A percentile compares a stretch with the other conserved stretches of the same genome.
These are phyloP conservation scores for Tinea pellionella DNA, from an alignment of 2,888 invertebrate species.

Conservation along the genomic window DNA sequence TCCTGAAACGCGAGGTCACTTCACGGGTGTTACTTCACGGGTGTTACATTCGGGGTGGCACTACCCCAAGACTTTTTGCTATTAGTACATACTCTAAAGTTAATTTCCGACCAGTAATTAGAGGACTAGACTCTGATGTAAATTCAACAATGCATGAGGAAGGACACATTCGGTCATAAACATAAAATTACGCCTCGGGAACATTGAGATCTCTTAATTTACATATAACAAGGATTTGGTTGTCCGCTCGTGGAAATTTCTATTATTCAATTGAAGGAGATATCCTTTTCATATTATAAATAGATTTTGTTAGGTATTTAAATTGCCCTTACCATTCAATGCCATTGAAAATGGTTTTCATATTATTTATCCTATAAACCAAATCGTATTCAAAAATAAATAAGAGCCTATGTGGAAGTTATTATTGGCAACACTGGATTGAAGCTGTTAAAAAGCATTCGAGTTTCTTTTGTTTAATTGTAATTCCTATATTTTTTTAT, in stretches of 20 bases:
- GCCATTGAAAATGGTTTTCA: neutral
- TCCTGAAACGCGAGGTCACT: no score
- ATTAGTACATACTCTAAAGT: no score
- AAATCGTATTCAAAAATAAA: neutral
- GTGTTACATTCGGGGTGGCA: neutral
- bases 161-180: neutral
- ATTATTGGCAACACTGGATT: neutral
- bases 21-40: no score
- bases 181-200: neutral
- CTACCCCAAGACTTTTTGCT: no score
- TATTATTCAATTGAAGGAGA: neutral
- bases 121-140: neutral
- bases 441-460: neutral
- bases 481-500: neutral
- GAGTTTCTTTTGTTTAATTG: neutral
- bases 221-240: slow-evolving; percentile 5
- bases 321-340: neutral
- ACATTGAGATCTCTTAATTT: neutral
- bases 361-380: no score
- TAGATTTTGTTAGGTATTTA: neutral
- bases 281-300: neutral
- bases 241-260: neutral
- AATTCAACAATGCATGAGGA: neutral
- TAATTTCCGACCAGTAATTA: neutral
- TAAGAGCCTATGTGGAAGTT: neutral